Evolutionary conservation across 1,140 invertebrate species (phyloP), one percentile per base, ranked within the genome.

Genomic region (Mamestra configurata): DNA sequence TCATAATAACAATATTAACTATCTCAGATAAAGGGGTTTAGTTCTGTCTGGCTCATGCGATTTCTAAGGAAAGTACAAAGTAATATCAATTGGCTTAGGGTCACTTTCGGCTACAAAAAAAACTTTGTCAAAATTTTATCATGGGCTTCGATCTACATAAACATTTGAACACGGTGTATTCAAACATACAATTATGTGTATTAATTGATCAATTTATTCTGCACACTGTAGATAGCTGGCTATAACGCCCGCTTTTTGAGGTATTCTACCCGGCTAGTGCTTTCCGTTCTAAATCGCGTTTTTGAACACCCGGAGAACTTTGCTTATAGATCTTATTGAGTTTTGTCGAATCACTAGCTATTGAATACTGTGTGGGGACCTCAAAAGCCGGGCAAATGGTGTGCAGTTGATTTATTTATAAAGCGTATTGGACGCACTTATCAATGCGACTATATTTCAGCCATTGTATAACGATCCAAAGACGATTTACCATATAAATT

Each of bases 91-190:
- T 18, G 35, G n/a, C 18, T 40, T 66, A 66, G 61, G 61, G 61
- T 66, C 61, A 66, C 61, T 66, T 66, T 66, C 35, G 61, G 61
- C 35, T 35, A 8, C 35, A 40, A 20, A 40, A 66, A 15, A 40
- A 40, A 20, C 24, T 13, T 40, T 20, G 18, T 40, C 35, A 20
- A 66, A 40, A 66, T 66, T 40, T 22, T 66, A 10, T 15, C 15
- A 15, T 59, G 24, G n/a, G 35, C 6, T 66, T 66, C 35, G 35
- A 22, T 31, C 11, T 59, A 37, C 35, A 18, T 31, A 13, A 35
- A 40, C 53, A 24, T 57, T 24, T 57, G 22, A 57, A 57, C 53
- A 57, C 22, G 13, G 53, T 22, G 53, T 24, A 57, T 57, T 57
- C 22, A 57, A 22, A 57, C 24, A 57, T 57, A 15, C 24, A 57